Base-by-base conservation (phyloP, 2,797 vertebrate genomes). In the Danio aesculapii region DNA sequence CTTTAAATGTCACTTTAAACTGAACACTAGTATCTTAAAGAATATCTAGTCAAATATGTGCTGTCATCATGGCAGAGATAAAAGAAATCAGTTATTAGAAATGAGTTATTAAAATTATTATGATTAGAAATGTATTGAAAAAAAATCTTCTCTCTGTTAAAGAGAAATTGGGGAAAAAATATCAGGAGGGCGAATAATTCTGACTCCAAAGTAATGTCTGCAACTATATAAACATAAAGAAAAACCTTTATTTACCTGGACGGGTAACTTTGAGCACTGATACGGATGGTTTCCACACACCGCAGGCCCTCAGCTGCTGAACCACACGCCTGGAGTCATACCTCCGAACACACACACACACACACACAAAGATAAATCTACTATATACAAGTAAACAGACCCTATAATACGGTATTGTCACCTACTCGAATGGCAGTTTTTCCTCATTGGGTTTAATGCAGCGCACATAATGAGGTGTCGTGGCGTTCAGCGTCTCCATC, bases 371-470 rank as follows among this genome's bases (percentile, higher is more conserved):
- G n/a, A 21, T 43, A 39, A 6, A 81, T 58, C 68, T 52, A 11
- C 59, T 50, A 8, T 39, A 39, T 64, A 12, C 11, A 47, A 57
- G 43, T 3, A n/a, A 46, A 19, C 19, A 50, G n/a, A 9, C 14
- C 13, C 41, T 53, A 19, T 2, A 14, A 59, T 43, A 13, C n/a
- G 16, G 44, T 1, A 9, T 17, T 30, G 4, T 74, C 43, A 96
- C 97, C 95, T 88, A 99, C 98, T 98, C 96, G 88, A 99, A 99
- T 0, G 96, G 95, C 53, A 96, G 78, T 83, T 99, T 99, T 74
- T 95, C 93, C 69, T 99, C 98, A 0, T 99, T 99, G 8, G 98
- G 98, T 84, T 99, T 99, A 89, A 99, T 97, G 91, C 98, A 99
- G 61, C 98, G 95, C 0, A 99, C 98, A 0, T 99, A 99, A 86